A percentile compares a stretch with the other conserved stretches of the same genome.
Evolutionary conservation across 1,140 invertebrate species (phyloP).

Genomic region (Drosophila obscura): DNA sequence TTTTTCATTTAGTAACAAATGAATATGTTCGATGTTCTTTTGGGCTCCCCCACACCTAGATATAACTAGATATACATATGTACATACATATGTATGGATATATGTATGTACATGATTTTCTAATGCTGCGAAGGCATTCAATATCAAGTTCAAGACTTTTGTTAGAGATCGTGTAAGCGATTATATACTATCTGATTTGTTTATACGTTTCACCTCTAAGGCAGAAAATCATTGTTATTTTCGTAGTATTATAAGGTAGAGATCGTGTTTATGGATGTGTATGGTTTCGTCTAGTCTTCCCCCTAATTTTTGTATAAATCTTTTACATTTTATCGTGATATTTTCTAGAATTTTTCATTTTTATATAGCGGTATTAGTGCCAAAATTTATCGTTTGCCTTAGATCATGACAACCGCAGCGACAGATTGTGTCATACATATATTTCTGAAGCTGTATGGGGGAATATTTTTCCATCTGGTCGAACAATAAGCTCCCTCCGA

Average conservation of each 20-base stretch:
- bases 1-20: constrained; percentile 65
- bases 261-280: no score
- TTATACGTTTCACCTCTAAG: constrained; percentile 14
- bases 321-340: constrained; percentile 39
- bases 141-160: constrained; percentile 78
- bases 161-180: constrained; percentile 31
- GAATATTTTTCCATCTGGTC: neutral
- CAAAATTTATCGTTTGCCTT: constrained; percentile 63
- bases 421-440: constrained; percentile 24
- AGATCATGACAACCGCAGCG: constrained; percentile 33
- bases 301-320: constrained; percentile 16
- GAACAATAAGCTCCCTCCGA: neutral
- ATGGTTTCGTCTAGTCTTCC: constrained; percentile 11
- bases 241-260: no score
- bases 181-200: constrained; percentile 16
- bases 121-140: constrained; percentile 40
- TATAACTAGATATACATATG: constrained; percentile 37
- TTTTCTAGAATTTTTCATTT: constrained; percentile 42
- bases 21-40: constrained; percentile 64
- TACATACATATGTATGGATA: constrained; percentile 7
- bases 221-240: no score
- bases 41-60: neutral
- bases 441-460: neutral
- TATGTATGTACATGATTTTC: constrained; percentile 23
- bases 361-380: constrained; percentile 61